Evolutionary conservation across 92 coral and sea anemone genomes (phyloP).

Genomic region (Ricordea florida): DNA sequence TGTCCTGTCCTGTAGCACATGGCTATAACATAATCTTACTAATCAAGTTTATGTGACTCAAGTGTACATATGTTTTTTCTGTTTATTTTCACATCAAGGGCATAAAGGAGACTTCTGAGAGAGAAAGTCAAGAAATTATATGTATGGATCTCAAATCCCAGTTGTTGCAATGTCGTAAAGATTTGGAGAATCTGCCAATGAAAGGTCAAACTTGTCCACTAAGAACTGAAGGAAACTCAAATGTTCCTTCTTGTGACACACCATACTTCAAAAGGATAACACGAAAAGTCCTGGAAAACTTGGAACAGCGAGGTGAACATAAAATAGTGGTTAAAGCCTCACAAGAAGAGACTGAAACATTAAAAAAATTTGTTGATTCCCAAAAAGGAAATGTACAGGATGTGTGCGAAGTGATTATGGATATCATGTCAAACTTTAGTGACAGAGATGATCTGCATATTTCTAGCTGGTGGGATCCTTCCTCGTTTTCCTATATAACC

Average conservation of each 20-base stretch:
- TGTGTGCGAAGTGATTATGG: conserved; percentile 56
- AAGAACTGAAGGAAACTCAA: background rate
- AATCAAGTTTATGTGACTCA: no score
- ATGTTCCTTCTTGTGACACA: conserved; percentile 57
- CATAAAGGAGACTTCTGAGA: no score
- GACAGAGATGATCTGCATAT: conserved; percentile 7
- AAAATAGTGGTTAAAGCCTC: conserved; percentile 30
- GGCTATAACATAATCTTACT: no score
- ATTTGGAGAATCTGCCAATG: background rate
- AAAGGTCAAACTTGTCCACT: conserved; percentile 14
- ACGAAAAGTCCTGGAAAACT: conserved; percentile 53
- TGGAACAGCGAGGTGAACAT: conserved; percentile 56
- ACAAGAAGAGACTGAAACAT: conserved; percentile 37
- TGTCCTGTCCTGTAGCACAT: no score
- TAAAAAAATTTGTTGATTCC: conserved; percentile 57
- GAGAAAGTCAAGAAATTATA: no score
- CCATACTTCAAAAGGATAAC: conserved; percentile 83
- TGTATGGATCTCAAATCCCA: background rate
- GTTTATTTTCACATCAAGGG: no score
- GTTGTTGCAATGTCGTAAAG: conserved; percentile 18
- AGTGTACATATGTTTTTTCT: no score
- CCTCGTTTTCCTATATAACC: conserved; percentile 12
- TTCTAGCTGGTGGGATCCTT: background rate
- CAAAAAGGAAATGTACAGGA: conserved; percentile 75
- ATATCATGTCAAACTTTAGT: conserved; percentile 18